Percentiles rank a stretch among this genome's conserved stretches.
Conservation (phyloP, 2,797 vertebrate genomes). For the Chromobotia macracanthus region DNA sequence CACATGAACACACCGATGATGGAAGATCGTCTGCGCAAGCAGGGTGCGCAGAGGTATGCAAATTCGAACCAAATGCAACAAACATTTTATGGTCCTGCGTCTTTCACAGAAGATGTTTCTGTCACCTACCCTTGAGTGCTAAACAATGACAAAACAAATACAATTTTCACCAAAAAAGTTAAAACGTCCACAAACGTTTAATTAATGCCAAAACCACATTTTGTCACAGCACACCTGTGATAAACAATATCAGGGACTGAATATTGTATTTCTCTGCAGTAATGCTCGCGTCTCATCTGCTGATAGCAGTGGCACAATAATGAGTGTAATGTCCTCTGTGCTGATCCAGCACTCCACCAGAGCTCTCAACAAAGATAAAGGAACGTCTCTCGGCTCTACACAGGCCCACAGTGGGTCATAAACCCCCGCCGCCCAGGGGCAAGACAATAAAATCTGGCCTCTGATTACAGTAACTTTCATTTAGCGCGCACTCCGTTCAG, state of each 20-base stretch:
- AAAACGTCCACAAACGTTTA: not conserved
- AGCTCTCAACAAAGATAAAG: constrained; percentile 45
- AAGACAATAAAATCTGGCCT: constrained; percentile 35
- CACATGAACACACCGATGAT: too few relatives aligned
- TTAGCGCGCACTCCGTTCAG: constrained; percentile 25
- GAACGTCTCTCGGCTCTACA: constrained; percentile 32
- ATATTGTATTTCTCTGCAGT: constrained; percentile 28
- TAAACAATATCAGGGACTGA: constrained; percentile 26
- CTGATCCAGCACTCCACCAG: constrained; percentile 44
- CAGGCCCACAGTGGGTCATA: constrained; percentile 18
- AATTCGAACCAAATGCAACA: too few relatives aligned
- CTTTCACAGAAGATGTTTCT: too few relatives aligned
- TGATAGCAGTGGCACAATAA: constrained; percentile 44
- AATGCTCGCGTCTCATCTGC: constrained; percentile 24
- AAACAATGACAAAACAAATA: too few relatives aligned
- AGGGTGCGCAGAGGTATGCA: too few relatives aligned
- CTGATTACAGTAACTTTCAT: constrained; percentile 42
- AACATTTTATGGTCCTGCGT: too few relatives aligned
- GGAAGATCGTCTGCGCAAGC: too few relatives aligned
- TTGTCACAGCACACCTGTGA: not conserved
- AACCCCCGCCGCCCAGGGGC: constrained; percentile 9
- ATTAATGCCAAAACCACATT: not conserved
- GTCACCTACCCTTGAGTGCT: too few relatives aligned
- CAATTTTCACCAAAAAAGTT: not conserved
- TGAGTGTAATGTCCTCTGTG: constrained; percentile 45